Conservation (phyloP, 92 coral and sea anemone species). For the Umimayanthus kanabou region DNA sequence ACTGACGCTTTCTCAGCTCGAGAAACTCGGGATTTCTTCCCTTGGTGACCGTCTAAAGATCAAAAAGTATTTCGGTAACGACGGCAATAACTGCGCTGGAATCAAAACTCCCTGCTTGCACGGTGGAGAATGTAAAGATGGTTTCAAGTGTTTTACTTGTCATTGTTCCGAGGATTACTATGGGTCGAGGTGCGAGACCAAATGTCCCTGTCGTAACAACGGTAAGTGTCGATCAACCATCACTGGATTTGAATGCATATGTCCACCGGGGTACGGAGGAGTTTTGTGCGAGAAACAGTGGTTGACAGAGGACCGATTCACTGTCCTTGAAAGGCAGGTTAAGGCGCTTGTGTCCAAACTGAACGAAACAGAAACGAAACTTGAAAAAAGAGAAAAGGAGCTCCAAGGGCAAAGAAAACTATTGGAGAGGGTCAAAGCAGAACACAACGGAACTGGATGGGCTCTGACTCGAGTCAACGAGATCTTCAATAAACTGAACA, state of each 20-base stretch:
- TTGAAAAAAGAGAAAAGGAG: slow-evolving; percentile 32
- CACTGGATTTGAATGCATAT: slow-evolving; percentile 58
- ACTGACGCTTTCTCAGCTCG: slow-evolving; percentile 55
- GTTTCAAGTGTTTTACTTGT: slow-evolving; percentile 63
- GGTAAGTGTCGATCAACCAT: slow-evolving; percentile 50
- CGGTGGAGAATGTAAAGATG: slow-evolving; percentile 64
- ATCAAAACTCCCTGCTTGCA: slow-evolving; percentile 45
- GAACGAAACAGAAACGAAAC: slow-evolving; percentile 36
- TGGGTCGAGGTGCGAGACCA: slow-evolving; percentile 61
- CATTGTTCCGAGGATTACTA: slow-evolving; percentile 50
- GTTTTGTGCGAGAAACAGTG: slow-evolving; percentile 54
- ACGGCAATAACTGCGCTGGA: slow-evolving; percentile 56
- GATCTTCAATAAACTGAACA: slow-evolving; percentile 39
- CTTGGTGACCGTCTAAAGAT: slow-evolving; percentile 73
- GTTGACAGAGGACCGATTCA: slow-evolving; percentile 54
- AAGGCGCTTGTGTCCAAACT: slow-evolving; percentile 29
- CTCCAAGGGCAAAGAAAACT: slow-evolving; percentile 24
- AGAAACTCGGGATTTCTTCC: slow-evolving; percentile 55
- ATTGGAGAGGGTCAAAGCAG: not conserved
- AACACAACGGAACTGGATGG: slow-evolving; percentile 52
- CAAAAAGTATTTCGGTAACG: slow-evolving; percentile 51
- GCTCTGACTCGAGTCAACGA: slow-evolving; percentile 53
- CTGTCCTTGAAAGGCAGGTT: slow-evolving; percentile 39
- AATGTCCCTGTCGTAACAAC: slow-evolving; percentile 65
- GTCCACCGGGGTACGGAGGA: slow-evolving; percentile 65